These are phyloP conservation scores for Agrochola macilenta DNA, from an alignment of 2,888 invertebrate species.

Conservation along the genomic window DNA sequence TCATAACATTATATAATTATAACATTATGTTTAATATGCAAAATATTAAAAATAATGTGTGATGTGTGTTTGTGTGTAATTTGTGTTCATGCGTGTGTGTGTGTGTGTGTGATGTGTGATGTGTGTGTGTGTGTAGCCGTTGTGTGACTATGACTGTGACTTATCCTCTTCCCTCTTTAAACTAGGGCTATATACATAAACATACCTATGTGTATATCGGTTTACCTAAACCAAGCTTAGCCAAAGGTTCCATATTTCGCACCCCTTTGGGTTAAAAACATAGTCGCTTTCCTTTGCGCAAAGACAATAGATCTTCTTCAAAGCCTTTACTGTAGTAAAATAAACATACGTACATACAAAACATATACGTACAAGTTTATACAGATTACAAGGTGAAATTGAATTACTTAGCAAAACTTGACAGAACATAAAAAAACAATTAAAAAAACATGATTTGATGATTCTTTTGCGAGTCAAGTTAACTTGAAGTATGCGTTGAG, in stretches of 20 bases:
- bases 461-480: too few relatives aligned
- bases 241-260: neutral
- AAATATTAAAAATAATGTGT: neutral
- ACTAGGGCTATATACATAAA: too few relatives aligned
- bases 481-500: too few relatives aligned
- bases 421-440: too few relatives aligned
- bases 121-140: too few relatives aligned
- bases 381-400: neutral
- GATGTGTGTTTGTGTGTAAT: too few relatives aligned
- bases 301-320: conserved; percentile 20
- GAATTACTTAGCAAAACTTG: neutral
- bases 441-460: too few relatives aligned
- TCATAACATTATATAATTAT: too few relatives aligned
- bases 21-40: neutral
- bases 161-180: neutral
- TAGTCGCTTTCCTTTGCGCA: neutral
- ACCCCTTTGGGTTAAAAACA: conserved; percentile 6
- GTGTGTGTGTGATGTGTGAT: too few relatives aligned
- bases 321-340: conserved; percentile 4
- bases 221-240: conserved; percentile 4
- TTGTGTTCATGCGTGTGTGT: too few relatives aligned
- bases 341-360: neutral
- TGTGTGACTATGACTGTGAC: too few relatives aligned
- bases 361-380: neutral
- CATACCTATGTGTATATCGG: neutral